Percentiles rank a stretch among this genome's conserved stretches.
phyloP scores from a whole-genome alignment of 2,888 invertebrate genomes.

The Brachypalpus laphriformis region DNA sequence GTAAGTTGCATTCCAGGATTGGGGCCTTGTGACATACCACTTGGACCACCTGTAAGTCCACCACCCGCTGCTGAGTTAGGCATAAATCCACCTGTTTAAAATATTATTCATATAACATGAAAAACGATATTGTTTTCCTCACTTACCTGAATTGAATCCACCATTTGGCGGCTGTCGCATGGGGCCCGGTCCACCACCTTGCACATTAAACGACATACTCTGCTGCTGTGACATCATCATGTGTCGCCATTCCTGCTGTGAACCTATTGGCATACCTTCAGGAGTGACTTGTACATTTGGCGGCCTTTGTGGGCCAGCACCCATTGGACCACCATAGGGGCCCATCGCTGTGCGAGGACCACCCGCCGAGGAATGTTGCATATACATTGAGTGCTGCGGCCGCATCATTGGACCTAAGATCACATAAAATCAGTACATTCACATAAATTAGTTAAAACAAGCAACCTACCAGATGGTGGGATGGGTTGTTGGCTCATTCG shows the following conservation, averaged over 20 bases:
- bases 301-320: constrained; percentile 84
- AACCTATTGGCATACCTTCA: constrained; percentile 84
- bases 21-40: constrained; percentile 75
- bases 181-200: constrained; percentile 75
- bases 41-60: constrained; percentile 75
- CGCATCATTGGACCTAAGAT: constrained; percentile 87
- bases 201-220: constrained; percentile 79
- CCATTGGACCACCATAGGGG: constrained; percentile 80
- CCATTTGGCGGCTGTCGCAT: constrained; percentile 81
- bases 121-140: neutral
- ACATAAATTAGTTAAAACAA: neutral
- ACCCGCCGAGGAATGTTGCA: constrained; percentile 82
- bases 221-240: constrained; percentile 84
- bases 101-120: constrained; percentile 1
- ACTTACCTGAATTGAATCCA: constrained; percentile 80
- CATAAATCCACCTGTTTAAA: constrained; percentile 79
- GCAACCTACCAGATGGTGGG: constrained; percentile 86
- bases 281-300: constrained; percentile 85
- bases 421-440: constrained; percentile 22
- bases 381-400: constrained; percentile 85
- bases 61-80: constrained; percentile 76
- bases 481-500: constrained; percentile 88
- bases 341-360: constrained; percentile 79
- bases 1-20: constrained; percentile 81
- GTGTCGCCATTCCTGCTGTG: constrained; percentile 82